Base-by-base conservation (phyloP, 2,888 invertebrate species). In the Rhamnusium bicolor region DNA sequence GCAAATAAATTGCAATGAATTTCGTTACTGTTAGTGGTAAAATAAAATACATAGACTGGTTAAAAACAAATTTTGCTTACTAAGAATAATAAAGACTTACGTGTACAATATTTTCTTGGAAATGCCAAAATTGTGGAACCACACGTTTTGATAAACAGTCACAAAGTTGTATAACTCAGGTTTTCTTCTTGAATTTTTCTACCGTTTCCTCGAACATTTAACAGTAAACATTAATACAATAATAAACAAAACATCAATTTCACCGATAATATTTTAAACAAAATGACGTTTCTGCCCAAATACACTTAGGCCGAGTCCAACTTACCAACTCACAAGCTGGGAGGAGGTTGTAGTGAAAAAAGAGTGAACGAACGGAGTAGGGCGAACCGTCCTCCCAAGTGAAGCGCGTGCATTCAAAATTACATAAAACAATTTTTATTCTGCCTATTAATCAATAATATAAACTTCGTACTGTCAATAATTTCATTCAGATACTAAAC, bases 51-150 rank as follows among this genome's bases (percentile, higher is more conserved):
- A 49, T 19, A 16, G 29, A n/a, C 16, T 63, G 5, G 61, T 46
- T 69, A 27, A 71, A 14, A 14, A 66, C 19, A 19, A 54, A 67
- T 58, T 54, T 66, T 72, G 62, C 29, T 29, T 54, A 56, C 61
- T 71, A 24, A 46, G 40, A 54, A 72, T 73, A 76, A 75, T 74
- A 68, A 66, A 74, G 63, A 81, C 81, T 81, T 81, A 81, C 81
- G 75, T 81, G 74, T 79, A 73, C 79, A 78, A 74, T 79, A 79
- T 81, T 81, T 79, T 81, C 79, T 71, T 73, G 73, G 74, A 79
- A 79, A 74, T 77, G 73, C 74, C 79, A 67, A 80, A 79, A 76
- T 72, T 66, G 73, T 56, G 58, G 69, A 54, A 66, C 67, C 58
- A 73, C 69, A 75, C 66, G 66, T 75, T 62, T 47, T 65, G 32